phyloP scores from a whole-genome alignment of 1,140 invertebrate genomes.

The Drusus annulatus region DNA sequence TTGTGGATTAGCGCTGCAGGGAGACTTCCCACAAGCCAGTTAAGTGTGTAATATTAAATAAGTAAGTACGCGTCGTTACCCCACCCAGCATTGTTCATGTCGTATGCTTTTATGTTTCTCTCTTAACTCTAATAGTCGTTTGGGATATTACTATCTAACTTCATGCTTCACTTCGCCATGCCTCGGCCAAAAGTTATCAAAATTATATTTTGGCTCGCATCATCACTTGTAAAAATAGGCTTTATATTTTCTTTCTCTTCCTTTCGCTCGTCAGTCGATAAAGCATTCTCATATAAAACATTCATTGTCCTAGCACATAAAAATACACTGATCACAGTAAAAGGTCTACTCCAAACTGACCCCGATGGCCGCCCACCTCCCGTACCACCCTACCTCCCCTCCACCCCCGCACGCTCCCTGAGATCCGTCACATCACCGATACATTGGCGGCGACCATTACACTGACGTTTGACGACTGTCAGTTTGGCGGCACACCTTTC shows the following conservation, averaged over 20 bases:
- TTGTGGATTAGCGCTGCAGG: no score
- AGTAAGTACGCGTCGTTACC: slow-evolving; percentile 56
- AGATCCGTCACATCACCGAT: no score
- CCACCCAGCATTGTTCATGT: slow-evolving; percentile 35
- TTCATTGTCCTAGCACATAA: slow-evolving; percentile 59
- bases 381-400: no score
- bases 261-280: slow-evolving; percentile 51
- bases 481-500: slow-evolving; percentile 50
- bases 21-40: not conserved
- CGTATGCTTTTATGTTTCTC: slow-evolving; percentile 43
- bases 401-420: no score
- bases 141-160: slow-evolving; percentile 56
- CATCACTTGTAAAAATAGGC: slow-evolving; percentile 56
- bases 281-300: slow-evolving; percentile 55
- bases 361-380: no score
- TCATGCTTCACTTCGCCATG: no score
- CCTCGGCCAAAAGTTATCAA: slow-evolving; percentile 48
- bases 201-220: slow-evolving; percentile 57
- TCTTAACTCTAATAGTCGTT: slow-evolving; percentile 58
- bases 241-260: slow-evolving; percentile 49
- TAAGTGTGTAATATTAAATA: slow-evolving; percentile 56
- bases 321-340: slow-evolving; percentile 55
- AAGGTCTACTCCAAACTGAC: slow-evolving; percentile 48
- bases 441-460: slow-evolving; percentile 46
- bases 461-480: slow-evolving; percentile 10